A percentile compares a stretch with the other conserved stretches of the same genome.
Conservation (phyloP, 2,888 invertebrate species). For the Dryobotodes eremita region DNA sequence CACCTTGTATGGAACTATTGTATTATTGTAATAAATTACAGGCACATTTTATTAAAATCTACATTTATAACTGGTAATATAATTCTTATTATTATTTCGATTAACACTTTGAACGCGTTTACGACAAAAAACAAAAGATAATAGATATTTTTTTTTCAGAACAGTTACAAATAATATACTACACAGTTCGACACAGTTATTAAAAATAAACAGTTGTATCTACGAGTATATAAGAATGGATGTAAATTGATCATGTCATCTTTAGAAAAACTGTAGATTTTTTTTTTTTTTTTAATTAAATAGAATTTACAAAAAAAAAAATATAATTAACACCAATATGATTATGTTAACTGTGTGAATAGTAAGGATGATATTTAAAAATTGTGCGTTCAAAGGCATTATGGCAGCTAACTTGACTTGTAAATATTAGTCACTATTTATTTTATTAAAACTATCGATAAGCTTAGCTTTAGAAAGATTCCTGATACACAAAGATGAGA, state of each 20-base stretch:
- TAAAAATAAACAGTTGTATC: not conserved
- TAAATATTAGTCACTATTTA: constrained; percentile 57
- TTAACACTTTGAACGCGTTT: constrained; percentile 65
- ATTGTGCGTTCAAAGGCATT: constrained; percentile 62
- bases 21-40: constrained; percentile 76
- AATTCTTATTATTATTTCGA: constrained; percentile 62
- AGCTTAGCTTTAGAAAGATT: constrained; percentile 48
- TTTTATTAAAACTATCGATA: constrained; percentile 44
- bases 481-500: not conserved
- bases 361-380: constrained; percentile 12
- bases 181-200: not conserved
- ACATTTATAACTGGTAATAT: constrained; percentile 71
- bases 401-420: constrained; percentile 71
- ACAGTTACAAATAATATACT: not conserved
- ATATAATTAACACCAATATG: not conserved
- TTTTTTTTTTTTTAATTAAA: no score
- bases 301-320: not conserved
- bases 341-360: not conserved
- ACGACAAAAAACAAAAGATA: not conserved
- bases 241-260: not conserved
- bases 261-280: no score
- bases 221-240: not conserved
- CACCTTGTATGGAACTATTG: constrained; percentile 82
- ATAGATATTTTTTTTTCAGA: not conserved
- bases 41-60: constrained; percentile 79